A percentile compares a stretch with the other conserved stretches of the same genome.
Conservation (phyloP, 2,888 invertebrate genomes). For the Auanema sp. region DNA sequence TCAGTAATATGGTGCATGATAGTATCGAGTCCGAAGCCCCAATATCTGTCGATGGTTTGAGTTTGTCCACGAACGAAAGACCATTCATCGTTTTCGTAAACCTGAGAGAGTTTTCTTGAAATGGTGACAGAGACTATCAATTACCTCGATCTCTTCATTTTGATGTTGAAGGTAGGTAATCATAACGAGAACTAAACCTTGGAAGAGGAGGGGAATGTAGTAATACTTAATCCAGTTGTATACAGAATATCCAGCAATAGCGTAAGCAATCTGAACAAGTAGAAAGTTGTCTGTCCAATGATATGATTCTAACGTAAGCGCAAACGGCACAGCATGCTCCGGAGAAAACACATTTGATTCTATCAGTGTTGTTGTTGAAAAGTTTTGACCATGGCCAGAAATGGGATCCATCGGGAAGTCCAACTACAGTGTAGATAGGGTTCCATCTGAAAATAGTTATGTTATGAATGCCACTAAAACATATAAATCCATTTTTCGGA, state of each 20-base stretch:
- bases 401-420: conserved; percentile 62
- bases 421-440: conserved; percentile 59
- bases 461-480: too few relatives aligned
- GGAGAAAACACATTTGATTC: conserved; percentile 56
- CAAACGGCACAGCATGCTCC: conserved; percentile 46
- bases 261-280: conserved; percentile 33
- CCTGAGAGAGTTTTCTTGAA: conserved; percentile 15
- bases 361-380: conserved; percentile 54
- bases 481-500: background rate
- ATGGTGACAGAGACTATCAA: too few relatives aligned
- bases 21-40: conserved; percentile 48
- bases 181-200: conserved; percentile 53
- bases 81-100: conserved; percentile 54
- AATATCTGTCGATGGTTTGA: conserved; percentile 47
- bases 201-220: conserved; percentile 54
- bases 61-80: conserved; percentile 48
- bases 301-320: conserved; percentile 34
- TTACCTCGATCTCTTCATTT: conserved; percentile 52
- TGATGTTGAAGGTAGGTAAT: conserved; percentile 58
- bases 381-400: conserved; percentile 59
- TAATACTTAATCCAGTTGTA: conserved; percentile 53
- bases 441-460: conserved; percentile 49
- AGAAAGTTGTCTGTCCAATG: conserved; percentile 1
- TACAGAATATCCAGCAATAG: conserved; percentile 36
- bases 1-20: conserved; percentile 52